A percentile compares a stretch with the other conserved stretches of the same genome.
phyloP scores from a whole-genome alignment of 2,888 invertebrate species.

The Athetis lepigone region DNA sequence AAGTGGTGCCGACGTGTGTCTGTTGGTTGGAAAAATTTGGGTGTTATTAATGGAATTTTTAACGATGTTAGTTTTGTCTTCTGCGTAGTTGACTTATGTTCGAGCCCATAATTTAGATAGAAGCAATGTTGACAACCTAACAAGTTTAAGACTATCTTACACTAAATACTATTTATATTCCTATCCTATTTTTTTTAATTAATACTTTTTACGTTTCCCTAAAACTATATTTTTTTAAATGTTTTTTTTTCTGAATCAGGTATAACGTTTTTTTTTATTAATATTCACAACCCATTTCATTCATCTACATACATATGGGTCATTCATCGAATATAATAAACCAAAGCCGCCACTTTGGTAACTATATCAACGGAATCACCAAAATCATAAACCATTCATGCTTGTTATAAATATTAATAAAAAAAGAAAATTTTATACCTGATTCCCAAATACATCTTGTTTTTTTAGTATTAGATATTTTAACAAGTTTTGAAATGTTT shows the following conservation, averaged over 20 bases:
- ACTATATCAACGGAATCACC: constrained; percentile 70
- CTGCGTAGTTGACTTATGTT: too few species aligned
- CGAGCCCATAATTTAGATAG: constrained; percentile 49
- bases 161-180: neutral
- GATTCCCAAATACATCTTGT: neutral
- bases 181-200: too few species aligned
- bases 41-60: neutral
- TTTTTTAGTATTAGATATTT: neutral
- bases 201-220: neutral
- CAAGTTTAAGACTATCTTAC: neutral
- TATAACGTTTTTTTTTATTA: constrained; percentile 56
- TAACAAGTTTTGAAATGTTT: neutral
- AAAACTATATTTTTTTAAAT: neutral
- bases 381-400: constrained; percentile 61
- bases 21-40: constrained; percentile 72
- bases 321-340: constrained; percentile 69
- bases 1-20: constrained; percentile 92
- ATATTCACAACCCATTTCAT: constrained; percentile 58
- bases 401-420: constrained; percentile 60
- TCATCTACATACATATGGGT: constrained; percentile 53
- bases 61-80: neutral
- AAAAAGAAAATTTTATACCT: constrained; percentile 35
- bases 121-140: constrained; percentile 27
- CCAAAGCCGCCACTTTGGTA: constrained; percentile 84
- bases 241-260: constrained; percentile 9